phyloP scores from a whole-genome alignment of 2,888 invertebrate species.

The Tubulanus polymorphus region DNA sequence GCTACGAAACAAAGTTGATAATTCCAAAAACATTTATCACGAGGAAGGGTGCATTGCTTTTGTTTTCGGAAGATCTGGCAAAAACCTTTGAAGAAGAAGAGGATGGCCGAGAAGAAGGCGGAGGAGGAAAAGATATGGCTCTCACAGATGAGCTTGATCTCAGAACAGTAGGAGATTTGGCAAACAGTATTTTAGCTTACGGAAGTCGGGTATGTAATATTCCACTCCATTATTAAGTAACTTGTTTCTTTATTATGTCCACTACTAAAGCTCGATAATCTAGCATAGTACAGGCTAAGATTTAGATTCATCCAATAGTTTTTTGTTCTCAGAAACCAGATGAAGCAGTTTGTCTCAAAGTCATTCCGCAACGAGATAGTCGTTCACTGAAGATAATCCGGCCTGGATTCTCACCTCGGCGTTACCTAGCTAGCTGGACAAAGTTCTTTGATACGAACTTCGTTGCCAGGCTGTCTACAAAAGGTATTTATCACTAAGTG shows the following conservation, averaged over 20 bases:
- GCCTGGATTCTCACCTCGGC: constrained; percentile 51
- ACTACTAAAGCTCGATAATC: too few relatives aligned
- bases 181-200: constrained; percentile 45
- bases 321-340: too few relatives aligned
- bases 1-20: constrained; percentile 27
- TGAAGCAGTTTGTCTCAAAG: constrained; percentile 27
- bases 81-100: constrained; percentile 22
- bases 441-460: constrained; percentile 45
- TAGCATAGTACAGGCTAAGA: too few relatives aligned
- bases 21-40: constrained; percentile 53
- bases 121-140: constrained; percentile 7
- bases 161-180: constrained; percentile 47
- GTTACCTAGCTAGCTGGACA: constrained; percentile 50
- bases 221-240: too few relatives aligned
- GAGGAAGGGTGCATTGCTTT: constrained; percentile 46
- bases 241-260: background rate
- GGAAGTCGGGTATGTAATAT: constrained; percentile 30
- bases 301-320: too few relatives aligned
- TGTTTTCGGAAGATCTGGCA: constrained; percentile 51
- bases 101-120: background rate
- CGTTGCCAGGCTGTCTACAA: constrained; percentile 41
- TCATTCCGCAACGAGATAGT: constrained; percentile 22
- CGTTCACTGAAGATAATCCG: constrained; percentile 27
- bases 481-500: constrained; percentile 35
- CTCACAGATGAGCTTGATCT: constrained; percentile 21